Base-by-base conservation (phyloP, 2,797 vertebrate species). In the Delichon dasypus region DNA sequence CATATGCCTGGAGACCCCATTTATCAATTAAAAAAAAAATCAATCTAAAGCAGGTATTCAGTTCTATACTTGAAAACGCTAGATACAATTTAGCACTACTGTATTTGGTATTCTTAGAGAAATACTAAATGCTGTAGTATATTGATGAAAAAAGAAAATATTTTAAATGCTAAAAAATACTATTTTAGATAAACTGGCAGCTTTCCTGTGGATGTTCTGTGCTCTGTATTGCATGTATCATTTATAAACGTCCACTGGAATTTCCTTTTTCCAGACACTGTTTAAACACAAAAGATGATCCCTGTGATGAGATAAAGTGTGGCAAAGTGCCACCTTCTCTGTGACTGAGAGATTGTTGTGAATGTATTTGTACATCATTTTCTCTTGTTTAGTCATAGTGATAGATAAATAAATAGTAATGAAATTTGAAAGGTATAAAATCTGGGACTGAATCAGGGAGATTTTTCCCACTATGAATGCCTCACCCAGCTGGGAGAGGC, bases 151-250 rank as follows among this genome's bases (percentile, higher is more conserved):
- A 77, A 17, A 71, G 3, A 50, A 60, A 32, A 14, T 30, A 51
- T 19, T 68, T 71, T 42, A 60, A 80, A 74, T 74, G 7, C 25
- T 60, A n/a, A 48, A 74, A 76, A 40, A n/a, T 6, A 29, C 14
- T 42, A 22, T 21, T 54, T 71, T 42, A 66, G 38, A 29, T 70
- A 75, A 72, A 44, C 26, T 23, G 38, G 6, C 26, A 7, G 2
- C 6, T 81, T 68, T 88, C 32, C 34, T 66, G 47, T 45, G 29
- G 20, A 6, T 45, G 13, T 55, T 87, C 34, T n/a, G 11, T 54
- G 15, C 29, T 57, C 44, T 42, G 7, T 47, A 38, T 13, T 50
- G 48, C 30, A 50, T 0, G 0, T 8, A 7, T 55, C 44, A 40
- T 76, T 60, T 20, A 2, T 29, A 57, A 67, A 19, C 7, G 16